Percentiles rank a stretch among this genome's conserved stretches.
phyloP scores from a whole-genome alignment of 1,140 invertebrate genomes.

The Lanistes nyassanus region DNA sequence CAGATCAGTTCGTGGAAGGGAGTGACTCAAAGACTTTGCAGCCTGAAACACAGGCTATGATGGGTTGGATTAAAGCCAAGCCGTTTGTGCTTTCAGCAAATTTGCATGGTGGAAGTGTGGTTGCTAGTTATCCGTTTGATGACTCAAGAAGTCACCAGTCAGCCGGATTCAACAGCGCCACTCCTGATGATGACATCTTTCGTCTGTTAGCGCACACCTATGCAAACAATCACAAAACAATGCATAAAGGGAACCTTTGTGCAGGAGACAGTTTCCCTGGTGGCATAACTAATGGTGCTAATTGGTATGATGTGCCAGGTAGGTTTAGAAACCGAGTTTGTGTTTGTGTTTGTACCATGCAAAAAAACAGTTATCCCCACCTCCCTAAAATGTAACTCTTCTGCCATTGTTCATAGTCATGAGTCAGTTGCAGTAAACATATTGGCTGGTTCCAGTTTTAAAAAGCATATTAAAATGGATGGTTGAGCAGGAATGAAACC shows the following conservation, averaged over 20 bases:
- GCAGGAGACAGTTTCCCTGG: constrained; percentile 47
- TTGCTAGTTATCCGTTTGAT: constrained; percentile 91
- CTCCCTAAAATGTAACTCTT: too few species aligned
- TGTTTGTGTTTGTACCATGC: too few species aligned
- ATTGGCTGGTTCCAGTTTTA: too few species aligned
- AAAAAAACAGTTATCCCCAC: too few species aligned
- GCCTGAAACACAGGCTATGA: constrained; percentile 90
- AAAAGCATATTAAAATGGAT: too few species aligned
- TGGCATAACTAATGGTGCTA: constrained; percentile 88
- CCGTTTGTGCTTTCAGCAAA: constrained; percentile 97
- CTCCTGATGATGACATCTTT: constrained; percentile 67
- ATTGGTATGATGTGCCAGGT: constrained; percentile 83
- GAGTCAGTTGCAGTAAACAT: too few species aligned
- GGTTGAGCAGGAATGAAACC: too few species aligned
- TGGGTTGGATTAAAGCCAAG: constrained; percentile 86
- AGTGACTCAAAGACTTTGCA: constrained; percentile 78
- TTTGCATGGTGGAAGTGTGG: constrained; percentile 91
- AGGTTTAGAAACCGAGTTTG: too few species aligned
- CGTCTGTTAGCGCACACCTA: constrained; percentile 56
- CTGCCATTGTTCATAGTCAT: too few species aligned
- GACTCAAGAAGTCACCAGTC: constrained; percentile 49
- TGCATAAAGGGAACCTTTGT: constrained; percentile 59
- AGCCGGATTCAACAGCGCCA: constrained; percentile 47
- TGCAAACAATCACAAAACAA: constrained; percentile 66
- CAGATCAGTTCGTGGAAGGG: constrained; percentile 78